Conservation (phyloP, 2,113 vertebrate species). For the Carassius gibelio region DNA sequence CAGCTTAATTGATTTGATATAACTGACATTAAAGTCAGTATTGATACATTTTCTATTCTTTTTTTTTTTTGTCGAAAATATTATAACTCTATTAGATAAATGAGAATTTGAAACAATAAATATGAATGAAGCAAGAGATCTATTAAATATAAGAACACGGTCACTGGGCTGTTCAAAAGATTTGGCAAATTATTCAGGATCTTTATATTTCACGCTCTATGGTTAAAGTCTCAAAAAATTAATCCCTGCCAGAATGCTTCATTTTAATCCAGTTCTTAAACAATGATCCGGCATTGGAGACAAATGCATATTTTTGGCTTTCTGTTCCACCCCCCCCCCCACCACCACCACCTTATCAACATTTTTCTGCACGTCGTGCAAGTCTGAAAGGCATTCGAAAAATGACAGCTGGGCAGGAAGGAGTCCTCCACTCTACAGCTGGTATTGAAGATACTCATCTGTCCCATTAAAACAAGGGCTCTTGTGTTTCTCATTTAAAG, state of each 20-base stretch:
- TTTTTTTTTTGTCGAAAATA: background rate
- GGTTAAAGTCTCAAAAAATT: background rate
- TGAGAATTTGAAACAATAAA: background rate
- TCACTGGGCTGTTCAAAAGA: conserved; percentile 1
- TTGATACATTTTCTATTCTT: too few species aligned
- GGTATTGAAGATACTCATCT: conserved; percentile 35
- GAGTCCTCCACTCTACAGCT: conserved; percentile 29
- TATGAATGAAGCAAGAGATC: background rate
- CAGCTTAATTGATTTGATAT: background rate
- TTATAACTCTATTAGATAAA: too few species aligned
- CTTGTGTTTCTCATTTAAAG: conserved; percentile 62
- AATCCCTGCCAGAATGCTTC: background rate
- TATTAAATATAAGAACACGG: background rate
- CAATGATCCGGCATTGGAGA: background rate
- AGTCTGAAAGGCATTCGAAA: conserved; percentile 39
- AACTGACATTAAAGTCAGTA: background rate
- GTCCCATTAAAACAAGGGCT: conserved; percentile 12
- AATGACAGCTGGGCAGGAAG: conserved; percentile 45
- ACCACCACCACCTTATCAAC: background rate
- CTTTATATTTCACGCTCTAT: background rate
- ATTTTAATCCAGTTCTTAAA: conserved; percentile 31
- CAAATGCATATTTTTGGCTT: conserved; percentile 19
- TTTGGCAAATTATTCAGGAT: background rate
- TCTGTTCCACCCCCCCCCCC: background rate
- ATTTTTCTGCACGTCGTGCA: background rate